These are phyloP conservation scores for Gopherus flavomarginatus DNA, from an alignment of 2,113 vertebrate species.

Conservation along the genomic window DNA sequence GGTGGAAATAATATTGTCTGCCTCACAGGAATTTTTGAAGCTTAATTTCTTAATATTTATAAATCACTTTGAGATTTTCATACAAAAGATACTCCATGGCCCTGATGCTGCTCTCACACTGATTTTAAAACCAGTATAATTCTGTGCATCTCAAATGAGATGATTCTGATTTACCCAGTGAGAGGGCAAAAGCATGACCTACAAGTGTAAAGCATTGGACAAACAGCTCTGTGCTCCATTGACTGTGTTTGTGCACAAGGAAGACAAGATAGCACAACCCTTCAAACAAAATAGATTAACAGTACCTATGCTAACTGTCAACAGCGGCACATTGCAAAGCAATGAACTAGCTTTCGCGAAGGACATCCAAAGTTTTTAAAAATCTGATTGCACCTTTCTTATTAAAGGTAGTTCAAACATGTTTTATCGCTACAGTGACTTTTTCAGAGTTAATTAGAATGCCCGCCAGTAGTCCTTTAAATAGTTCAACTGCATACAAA, in stretches of 20 bases:
- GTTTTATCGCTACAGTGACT: neutral
- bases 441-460: conserved; percentile 53
- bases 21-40: neutral
- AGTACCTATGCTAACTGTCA: conserved; percentile 8
- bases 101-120: neutral
- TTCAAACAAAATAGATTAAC: neutral
- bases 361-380: neutral
- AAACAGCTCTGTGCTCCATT: neutral
- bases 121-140: neutral
- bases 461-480: neutral
- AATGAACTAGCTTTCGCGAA: neutral
- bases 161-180: neutral
- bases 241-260: conserved; percentile 1
- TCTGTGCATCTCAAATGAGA: neutral
- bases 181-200: neutral
- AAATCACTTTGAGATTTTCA: neutral
- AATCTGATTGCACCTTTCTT: neutral
- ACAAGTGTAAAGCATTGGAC: neutral
- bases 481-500: neutral
- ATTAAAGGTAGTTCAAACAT: conserved; percentile 11
- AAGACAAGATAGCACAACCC: neutral
- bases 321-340: neutral
- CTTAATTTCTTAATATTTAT: conserved; percentile 19
- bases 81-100: neutral
- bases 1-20: neutral